Evolutionary conservation across 2,888 invertebrate genomes (phyloP).

Genomic region (Neria commutata): DNA sequence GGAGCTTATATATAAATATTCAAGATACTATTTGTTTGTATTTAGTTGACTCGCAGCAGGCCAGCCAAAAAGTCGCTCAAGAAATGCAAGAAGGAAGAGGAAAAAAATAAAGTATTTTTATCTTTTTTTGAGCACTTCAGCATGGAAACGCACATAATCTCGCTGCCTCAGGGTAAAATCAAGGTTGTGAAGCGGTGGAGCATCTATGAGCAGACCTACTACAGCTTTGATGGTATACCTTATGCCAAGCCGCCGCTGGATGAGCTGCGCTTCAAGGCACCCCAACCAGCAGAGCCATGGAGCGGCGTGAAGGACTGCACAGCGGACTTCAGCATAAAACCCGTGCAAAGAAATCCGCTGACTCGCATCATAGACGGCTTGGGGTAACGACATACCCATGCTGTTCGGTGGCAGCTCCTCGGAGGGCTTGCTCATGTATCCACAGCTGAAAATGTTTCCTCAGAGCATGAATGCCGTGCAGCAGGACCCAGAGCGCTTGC

Average conservation of each 20-base stretch:
- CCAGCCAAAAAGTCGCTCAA: no score
- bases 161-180: slow-evolving; percentile 43
- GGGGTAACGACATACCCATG: slow-evolving; percentile 61
- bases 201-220: slow-evolving; percentile 39
- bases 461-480: slow-evolving; percentile 35
- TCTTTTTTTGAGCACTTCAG: no score
- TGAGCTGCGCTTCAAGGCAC: slow-evolving; percentile 44
- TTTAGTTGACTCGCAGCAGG: no score
- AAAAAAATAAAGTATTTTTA: no score
- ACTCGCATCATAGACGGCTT: slow-evolving; percentile 37
- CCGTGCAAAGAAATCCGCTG: slow-evolving; percentile 37
- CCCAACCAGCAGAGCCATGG: slow-evolving; percentile 59
- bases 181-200: slow-evolving; percentile 42
- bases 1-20: no score
- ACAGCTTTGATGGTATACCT: slow-evolving; percentile 52
- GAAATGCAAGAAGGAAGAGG: no score
- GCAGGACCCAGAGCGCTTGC: slow-evolving; percentile 33
- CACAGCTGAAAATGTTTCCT: slow-evolving; percentile 35
- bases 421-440: slow-evolving; percentile 55
- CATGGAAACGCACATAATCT: slow-evolving; percentile 34
- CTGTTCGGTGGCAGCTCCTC: slow-evolving; percentile 44
- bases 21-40: no score
- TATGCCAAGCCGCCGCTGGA: slow-evolving; percentile 49
- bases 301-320: slow-evolving; percentile 34
- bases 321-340: slow-evolving; percentile 30